A percentile compares a stretch with the other conserved stretches of the same genome.
Conservation (phyloP, 1,140 invertebrate species). For the Palaemon carinicauda region DNA sequence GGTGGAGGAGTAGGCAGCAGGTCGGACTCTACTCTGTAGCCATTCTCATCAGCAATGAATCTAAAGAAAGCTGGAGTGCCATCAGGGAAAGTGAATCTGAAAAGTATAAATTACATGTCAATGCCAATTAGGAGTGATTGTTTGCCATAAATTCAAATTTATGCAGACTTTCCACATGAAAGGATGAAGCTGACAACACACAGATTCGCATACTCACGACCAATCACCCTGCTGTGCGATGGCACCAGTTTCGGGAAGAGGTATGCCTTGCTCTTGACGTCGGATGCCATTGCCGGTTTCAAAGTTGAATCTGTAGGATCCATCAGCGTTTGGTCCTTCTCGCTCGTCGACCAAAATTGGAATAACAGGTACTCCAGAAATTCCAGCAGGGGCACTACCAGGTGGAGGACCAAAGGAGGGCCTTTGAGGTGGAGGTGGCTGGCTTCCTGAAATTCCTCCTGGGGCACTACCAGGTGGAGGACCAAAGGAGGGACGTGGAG, state of each 20-base stretch:
- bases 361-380: not conserved
- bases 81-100: conserved; percentile 4
- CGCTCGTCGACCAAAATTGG: not conserved
- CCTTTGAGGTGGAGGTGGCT: not conserved
- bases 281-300: not conserved
- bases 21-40: conserved; percentile 7
- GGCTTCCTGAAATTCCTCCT: not conserved
- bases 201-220: not conserved
- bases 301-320: not conserved
- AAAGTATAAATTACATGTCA: not conserved
- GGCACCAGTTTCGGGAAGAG: not conserved
- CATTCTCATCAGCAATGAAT: not conserved
- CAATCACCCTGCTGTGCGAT: not conserved
- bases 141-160: not conserved
- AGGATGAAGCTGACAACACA: not conserved
- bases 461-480: not conserved
- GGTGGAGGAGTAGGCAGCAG: conserved; percentile 4
- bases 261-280: not conserved
- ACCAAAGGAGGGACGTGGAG: too few relatives aligned
- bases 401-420: not conserved
- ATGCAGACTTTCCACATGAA: not conserved
- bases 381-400: not conserved
- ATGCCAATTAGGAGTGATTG: too few relatives aligned
- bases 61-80: not conserved
- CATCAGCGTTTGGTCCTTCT: not conserved